Evolutionary conservation across 2,113 vertebrate species (phyloP), one percentile per base, ranked within the genome.

Genomic region (Rhinolophus ferrumequinum): DNA sequence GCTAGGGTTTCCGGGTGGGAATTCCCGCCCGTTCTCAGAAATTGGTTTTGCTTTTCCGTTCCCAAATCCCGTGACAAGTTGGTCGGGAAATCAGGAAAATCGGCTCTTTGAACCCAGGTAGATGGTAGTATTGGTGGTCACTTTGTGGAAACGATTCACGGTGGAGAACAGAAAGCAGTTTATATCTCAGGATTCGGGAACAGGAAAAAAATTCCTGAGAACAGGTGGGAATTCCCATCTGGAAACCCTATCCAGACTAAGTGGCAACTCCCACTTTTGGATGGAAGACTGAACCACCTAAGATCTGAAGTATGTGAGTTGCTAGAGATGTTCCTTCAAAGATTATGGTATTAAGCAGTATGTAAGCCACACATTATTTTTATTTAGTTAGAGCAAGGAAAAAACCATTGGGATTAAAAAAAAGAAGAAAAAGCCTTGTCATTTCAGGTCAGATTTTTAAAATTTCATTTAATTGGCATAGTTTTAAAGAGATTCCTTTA

Each of bases 401-500:
- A 41, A 52, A 33, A 81, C 70, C 8, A 33, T 2, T 28, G 16
- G 22, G 22, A n/a, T 38, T 18, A 11, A 24, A 47, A 54, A 8
- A 18, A 18, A 5, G 70, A 5, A 3, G 30, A 72, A 30, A 50
- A 87, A 84, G 4, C 44, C 41, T 97, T 72, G 54, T n/a, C 81
- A 22, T 58, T 90, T 88, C 33, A 94, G 35, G 38, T 70, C 96
- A 60, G 91, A 60, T 24, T 82, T 30, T 44, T 44, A 41, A 41
- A 41, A 62, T 54, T 93, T 87, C 72, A 67, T 82, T 73, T 73
- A 86, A 94, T 21, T 82, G 88, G 62, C 82, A 38, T 77, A 8
- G 73, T 94, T 79, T 82, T 52, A 47, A 82, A 30, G 88, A 80
- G 79, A 90, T 85, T 44, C 18, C 44, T 83, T 62, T 79, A 44